phyloP scores from a whole-genome alignment of 1,140 invertebrate species.

The Drosophila sucinea region DNA sequence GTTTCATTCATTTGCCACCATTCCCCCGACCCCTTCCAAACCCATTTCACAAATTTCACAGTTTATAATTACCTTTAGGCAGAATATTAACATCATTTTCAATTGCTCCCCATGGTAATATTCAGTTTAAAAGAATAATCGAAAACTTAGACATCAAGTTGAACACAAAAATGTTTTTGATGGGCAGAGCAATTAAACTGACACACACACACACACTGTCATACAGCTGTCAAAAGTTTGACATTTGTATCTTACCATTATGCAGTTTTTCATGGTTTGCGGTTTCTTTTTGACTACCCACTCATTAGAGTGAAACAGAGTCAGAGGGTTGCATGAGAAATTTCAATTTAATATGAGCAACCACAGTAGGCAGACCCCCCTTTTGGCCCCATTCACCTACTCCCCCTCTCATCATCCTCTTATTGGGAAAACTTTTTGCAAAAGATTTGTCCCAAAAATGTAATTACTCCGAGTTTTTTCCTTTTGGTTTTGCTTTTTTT shows the following conservation, averaged over 20 bases:
- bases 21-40: constrained; percentile 2
- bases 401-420: not conserved
- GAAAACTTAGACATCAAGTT: constrained; percentile 9
- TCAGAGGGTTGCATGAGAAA: not conserved
- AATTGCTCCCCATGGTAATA: constrained; percentile 24
- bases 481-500: not conserved
- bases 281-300: constrained; percentile 37
- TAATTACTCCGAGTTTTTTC: constrained; percentile 55
- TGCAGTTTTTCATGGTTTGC: constrained; percentile 26
- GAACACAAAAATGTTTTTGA: not conserved
- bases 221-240: constrained; percentile 42
- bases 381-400: not conserved
- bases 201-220: not conserved
- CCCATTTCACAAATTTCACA: not conserved
- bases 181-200: not conserved
- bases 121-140: not conserved
- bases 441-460: constrained; percentile 60
- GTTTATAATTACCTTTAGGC: constrained; percentile 16
- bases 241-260: constrained; percentile 70
- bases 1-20: constrained; percentile 23
- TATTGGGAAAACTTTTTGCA: constrained; percentile 55
- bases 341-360: constrained; percentile 60
- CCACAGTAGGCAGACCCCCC: constrained; percentile 32
- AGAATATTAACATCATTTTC: constrained; percentile 52
- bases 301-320: constrained; percentile 41